Evolutionary conservation across 2,888 invertebrate species (phyloP).

Genomic region (Micoletzkya japonica): DNA sequence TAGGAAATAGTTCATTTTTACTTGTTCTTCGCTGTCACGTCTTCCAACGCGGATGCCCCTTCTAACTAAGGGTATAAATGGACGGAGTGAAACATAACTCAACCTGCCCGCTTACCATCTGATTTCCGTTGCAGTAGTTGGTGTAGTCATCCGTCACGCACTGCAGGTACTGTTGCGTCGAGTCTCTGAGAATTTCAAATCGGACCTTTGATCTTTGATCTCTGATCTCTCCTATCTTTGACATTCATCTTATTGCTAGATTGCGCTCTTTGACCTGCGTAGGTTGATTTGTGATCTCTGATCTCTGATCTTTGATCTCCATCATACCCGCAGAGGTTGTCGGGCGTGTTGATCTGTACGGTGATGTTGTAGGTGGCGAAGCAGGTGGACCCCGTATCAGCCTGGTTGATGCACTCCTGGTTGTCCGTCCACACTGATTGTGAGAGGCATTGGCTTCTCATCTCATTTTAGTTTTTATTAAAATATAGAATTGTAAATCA

Average conservation of each 20-base stretch:
- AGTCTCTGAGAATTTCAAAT: not conserved
- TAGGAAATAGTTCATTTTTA: too few species aligned
- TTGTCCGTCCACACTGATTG: constrained; percentile 21
- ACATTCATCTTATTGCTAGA: too few species aligned
- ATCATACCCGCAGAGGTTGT: constrained; percentile 23
- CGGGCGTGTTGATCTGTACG: constrained; percentile 3
- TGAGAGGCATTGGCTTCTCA: too few species aligned
- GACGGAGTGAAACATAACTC: too few species aligned
- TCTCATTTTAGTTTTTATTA: too few species aligned
- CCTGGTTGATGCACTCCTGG: constrained; percentile 9
- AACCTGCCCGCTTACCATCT: not conserved
- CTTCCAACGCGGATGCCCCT: too few species aligned
- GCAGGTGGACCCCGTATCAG: constrained; percentile 10
- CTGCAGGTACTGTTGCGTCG: constrained; percentile 16
- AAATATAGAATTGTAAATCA: too few species aligned
- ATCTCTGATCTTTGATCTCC: not conserved
- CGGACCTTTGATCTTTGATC: too few species aligned
- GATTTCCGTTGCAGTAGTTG: constrained; percentile 10
- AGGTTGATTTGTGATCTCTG: not conserved
- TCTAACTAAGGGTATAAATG: too few species aligned
- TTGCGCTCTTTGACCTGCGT: too few species aligned
- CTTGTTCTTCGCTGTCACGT: too few species aligned
- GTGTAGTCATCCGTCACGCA: constrained; percentile 17
- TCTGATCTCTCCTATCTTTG: too few species aligned
- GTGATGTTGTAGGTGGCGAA: not conserved